These are phyloP conservation scores for Schrankia costaestrigalis DNA, from an alignment of 2,888 invertebrate genomes.

Conservation along the genomic window DNA sequence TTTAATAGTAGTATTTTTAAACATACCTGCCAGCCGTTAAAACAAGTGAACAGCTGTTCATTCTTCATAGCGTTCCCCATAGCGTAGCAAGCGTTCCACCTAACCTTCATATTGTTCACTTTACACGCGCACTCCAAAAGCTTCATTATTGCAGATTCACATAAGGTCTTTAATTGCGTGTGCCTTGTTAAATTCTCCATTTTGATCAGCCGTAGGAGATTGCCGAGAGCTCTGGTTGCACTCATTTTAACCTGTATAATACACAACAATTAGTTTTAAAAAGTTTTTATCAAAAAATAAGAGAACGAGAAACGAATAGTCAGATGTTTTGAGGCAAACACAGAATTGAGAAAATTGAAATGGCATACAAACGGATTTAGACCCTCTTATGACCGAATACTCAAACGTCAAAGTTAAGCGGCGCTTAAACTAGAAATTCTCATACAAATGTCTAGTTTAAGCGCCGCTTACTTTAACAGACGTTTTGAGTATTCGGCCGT, in stretches of 20 bases:
- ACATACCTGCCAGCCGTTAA: conserved; percentile 78
- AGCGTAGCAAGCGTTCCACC: conserved; percentile 96
- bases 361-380: too few species aligned
- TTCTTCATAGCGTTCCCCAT: conserved; percentile 89
- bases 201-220: conserved; percentile 84
- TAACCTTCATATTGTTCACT: conserved; percentile 90
- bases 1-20: not conserved
- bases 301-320: not conserved
- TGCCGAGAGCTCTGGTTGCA: conserved; percentile 90
- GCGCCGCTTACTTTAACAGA: too few species aligned
- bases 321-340: too few species aligned
- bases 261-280: not conserved
- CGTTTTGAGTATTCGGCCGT: too few species aligned
- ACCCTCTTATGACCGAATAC: too few species aligned
- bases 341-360: too few species aligned
- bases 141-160: conserved; percentile 82
- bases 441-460: too few species aligned
- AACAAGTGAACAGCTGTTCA: conserved; percentile 65
- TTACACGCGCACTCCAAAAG: conserved; percentile 85
- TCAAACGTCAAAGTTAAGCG: too few species aligned
- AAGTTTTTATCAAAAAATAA: not conserved
- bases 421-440: too few species aligned
- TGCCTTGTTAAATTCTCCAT: conserved; percentile 68
- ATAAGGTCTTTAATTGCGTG: conserved; percentile 72
- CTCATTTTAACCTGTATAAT: conserved; percentile 82